Conservation (phyloP, 1,140 invertebrate genomes). For the Drosophila melanica region DNA sequence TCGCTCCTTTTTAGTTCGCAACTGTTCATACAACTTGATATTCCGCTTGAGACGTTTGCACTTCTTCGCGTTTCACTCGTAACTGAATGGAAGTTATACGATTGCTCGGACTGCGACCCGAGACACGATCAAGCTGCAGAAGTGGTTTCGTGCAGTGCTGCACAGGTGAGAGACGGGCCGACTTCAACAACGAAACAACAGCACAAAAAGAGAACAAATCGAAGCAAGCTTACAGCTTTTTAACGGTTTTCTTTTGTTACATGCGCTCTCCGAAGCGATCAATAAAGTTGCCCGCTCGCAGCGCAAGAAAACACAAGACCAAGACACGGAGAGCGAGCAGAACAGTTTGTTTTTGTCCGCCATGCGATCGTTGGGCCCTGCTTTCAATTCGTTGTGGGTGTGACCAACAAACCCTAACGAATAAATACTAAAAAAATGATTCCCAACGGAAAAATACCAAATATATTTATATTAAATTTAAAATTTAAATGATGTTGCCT, state of each 20-base stretch:
- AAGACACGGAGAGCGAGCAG: neutral
- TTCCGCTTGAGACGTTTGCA: conserved; percentile 70
- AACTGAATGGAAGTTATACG: conserved; percentile 54
- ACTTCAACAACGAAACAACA: conserved; percentile 30
- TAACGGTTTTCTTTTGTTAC: conserved; percentile 25
- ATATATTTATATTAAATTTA: neutral
- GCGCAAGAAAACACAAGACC: conserved; percentile 5
- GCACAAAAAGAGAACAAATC: conserved; percentile 9
- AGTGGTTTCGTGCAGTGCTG: conserved; percentile 31
- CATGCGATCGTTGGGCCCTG: conserved; percentile 18
- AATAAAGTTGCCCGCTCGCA: neutral
- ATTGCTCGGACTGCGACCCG: conserved; percentile 16
- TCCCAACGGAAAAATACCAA: neutral
- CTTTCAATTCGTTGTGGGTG: conserved; percentile 13
- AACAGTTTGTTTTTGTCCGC: conserved; percentile 1
- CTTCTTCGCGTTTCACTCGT: conserved; percentile 72
- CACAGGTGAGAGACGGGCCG: conserved; percentile 34
- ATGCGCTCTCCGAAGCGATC: neutral
- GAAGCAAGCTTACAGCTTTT: conserved; percentile 22
- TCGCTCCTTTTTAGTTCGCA: conserved; percentile 44
- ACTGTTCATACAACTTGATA: conserved; percentile 66
- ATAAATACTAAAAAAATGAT: neutral
- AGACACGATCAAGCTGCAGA: conserved; percentile 39
- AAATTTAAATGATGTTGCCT: too few species aligned
- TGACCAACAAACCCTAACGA: neutral